Conservation (phyloP, 2,888 invertebrate genomes). For the Heliconius ethilla region DNA sequence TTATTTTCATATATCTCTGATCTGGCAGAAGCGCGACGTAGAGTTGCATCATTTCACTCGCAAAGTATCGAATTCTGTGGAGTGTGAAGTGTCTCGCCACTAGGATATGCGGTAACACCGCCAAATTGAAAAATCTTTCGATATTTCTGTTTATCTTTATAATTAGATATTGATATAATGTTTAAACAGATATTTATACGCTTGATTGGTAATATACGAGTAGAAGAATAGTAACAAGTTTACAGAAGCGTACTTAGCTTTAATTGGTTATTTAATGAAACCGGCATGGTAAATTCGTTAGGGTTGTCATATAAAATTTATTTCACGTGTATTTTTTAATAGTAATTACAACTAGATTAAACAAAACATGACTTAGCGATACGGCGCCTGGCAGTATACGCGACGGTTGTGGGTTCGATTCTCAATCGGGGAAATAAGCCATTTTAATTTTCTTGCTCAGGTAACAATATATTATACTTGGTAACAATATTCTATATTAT, state of each 20-base stretch:
- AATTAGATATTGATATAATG: background rate
- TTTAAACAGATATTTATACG: background rate
- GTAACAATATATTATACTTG: no score
- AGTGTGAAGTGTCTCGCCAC: no score
- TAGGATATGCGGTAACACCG: no score
- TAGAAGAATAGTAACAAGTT: constrained; percentile 13
- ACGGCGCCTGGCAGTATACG: no score
- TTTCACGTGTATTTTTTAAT: background rate
- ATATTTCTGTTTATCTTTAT: background rate
- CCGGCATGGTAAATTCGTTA: constrained; percentile 7
- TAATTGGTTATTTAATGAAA: constrained; percentile 31
- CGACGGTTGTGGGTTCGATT: background rate
- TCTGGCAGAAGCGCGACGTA: no score
- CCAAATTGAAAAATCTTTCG: background rate
- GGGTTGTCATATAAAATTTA: background rate
- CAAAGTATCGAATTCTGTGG: no score
- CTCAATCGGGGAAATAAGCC: background rate
- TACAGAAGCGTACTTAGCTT: constrained; percentile 17
- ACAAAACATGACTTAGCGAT: no score
- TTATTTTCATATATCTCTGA: no score
- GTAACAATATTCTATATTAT: no score
- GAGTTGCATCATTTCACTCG: no score
- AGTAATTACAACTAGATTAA: no score
- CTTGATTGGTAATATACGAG: background rate
- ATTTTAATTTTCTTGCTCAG: no score